Evolutionary conservation across 2,888 invertebrate genomes (phyloP), one percentile per base, ranked within the genome.

Genomic region (Nomada lathburiana): DNA sequence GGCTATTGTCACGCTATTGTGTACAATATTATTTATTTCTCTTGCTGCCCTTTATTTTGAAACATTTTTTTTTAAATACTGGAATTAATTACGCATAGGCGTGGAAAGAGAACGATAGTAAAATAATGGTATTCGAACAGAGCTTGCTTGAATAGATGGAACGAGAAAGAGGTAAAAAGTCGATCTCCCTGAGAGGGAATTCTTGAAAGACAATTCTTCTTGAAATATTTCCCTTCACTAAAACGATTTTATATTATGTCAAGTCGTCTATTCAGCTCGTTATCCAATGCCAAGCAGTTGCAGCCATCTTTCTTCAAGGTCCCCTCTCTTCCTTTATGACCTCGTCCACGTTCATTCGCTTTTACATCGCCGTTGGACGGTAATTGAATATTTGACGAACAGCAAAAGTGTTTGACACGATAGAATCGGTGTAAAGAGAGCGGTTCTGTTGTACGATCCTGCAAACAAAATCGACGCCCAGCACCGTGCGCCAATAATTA

Each of bases 341-440:
- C 83, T 78, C 83, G 78, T 85, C 73, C 84, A 72, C 83, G 84
- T 78, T 83, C 76, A 71, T 78, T 81, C 83, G 81, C 84, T 83
- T 84, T 84, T 80, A 77, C 84, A 57, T 65, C 76, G 68, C 68
- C 68, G 71, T 53, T 50, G 69, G 80, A 72, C 84, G 55, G 83
- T 85, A 85, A 85, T 85, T 83, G 84, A 85, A 85, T 83, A 83
- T 85, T 85, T 85, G 84, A 85, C 84, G 77, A 83, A 77, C 63
- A 63, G 76, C 57, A 57, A 83, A 83, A 82, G 73, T 74, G 82
- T 83, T 76, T 69, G 73, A 82, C 76, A 72, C 65, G 75, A 16
- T 68, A 26, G 29, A 70, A 81, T 70, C 59, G 57, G 47, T n/a
- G 42, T 53, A 52, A 64, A 73, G 71, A 67, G 23, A 36, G 18